These are phyloP conservation scores for Diglossa brunneiventris DNA, from an alignment of 2,113 vertebrate genomes.

Conservation along the genomic window DNA sequence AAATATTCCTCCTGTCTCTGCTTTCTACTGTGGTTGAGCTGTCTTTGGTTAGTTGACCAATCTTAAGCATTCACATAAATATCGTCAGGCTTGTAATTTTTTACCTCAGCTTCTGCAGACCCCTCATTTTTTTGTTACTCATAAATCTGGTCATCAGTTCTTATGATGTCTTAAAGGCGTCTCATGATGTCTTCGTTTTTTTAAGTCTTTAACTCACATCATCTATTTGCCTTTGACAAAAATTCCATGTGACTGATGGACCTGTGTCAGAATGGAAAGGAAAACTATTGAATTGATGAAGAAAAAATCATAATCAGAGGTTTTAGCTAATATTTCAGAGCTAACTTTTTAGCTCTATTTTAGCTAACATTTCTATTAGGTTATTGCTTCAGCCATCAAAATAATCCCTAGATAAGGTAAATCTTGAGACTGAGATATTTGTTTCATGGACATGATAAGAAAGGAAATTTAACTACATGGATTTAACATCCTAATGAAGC, in stretches of 20 bases:
- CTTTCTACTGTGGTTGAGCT: not conserved
- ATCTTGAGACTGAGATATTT: not conserved
- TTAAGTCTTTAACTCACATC: not conserved
- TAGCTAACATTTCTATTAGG: not conserved
- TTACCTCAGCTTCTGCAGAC: rapidly evolving
- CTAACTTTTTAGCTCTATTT: not conserved
- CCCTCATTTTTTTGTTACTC: not conserved
- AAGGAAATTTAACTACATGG: not conserved
- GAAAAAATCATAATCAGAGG: not conserved
- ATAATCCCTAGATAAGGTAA: not conserved
- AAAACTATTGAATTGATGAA: not conserved
- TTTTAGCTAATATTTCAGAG: not conserved
- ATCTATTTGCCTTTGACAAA: not conserved
- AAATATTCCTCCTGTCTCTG: not conserved
- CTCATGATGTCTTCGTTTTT: not conserved
- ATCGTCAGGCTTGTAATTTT: not conserved
- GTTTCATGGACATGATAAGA: not conserved
- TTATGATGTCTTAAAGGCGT: not conserved
- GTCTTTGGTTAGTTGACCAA: not conserved
- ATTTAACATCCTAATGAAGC: not conserved
- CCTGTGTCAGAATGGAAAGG: not conserved
- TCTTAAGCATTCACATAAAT: not conserved
- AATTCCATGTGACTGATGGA: not conserved
- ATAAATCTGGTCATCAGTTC: not conserved
- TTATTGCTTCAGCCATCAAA: not conserved